Conservation (phyloP, 2,888 invertebrate genomes). For the Andrena marginata region DNA sequence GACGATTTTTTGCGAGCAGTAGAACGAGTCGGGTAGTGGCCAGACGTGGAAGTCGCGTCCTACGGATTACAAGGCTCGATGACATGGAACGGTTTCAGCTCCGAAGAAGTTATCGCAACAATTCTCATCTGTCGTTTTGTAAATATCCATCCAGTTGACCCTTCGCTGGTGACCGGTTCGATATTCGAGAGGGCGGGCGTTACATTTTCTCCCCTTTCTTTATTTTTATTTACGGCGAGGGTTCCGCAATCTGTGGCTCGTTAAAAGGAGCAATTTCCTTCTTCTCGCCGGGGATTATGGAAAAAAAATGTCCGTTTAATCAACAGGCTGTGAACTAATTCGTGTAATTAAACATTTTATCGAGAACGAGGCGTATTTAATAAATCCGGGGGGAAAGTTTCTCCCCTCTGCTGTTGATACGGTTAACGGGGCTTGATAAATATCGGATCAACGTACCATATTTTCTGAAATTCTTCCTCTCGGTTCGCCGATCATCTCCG, state of each 20-base stretch:
- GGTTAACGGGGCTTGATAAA: constrained; percentile 29
- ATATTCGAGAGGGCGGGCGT: background rate
- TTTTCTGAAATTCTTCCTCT: constrained; percentile 32
- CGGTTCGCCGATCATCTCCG: constrained; percentile 42
- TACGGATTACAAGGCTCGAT: constrained; percentile 1
- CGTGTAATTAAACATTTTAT: constrained; percentile 32
- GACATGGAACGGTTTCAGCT: background rate
- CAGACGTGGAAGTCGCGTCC: constrained; percentile 6
- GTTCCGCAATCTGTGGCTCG: background rate
- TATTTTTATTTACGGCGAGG: background rate
- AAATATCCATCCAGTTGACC: constrained; percentile 9
- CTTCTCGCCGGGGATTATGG: background rate
- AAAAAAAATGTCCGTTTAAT: constrained; percentile 1
- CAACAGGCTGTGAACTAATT: background rate
- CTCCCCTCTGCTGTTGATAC: constrained; percentile 3
- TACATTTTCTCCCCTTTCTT: background rate
- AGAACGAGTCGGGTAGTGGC: background rate
- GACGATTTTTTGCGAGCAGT: constrained; percentile 9
- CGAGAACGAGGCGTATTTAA: constrained; percentile 14
- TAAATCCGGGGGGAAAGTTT: constrained; percentile 16
- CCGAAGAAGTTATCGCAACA: background rate
- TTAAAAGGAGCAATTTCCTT: background rate
- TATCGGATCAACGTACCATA: constrained; percentile 26
- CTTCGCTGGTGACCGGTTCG: background rate
- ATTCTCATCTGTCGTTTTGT: constrained; percentile 16